A percentile compares a stretch with the other conserved stretches of the same genome.
Evolutionary conservation across 2,113 vertebrate genomes (phyloP).

Genomic region (Ophiodon elongatus): DNA sequence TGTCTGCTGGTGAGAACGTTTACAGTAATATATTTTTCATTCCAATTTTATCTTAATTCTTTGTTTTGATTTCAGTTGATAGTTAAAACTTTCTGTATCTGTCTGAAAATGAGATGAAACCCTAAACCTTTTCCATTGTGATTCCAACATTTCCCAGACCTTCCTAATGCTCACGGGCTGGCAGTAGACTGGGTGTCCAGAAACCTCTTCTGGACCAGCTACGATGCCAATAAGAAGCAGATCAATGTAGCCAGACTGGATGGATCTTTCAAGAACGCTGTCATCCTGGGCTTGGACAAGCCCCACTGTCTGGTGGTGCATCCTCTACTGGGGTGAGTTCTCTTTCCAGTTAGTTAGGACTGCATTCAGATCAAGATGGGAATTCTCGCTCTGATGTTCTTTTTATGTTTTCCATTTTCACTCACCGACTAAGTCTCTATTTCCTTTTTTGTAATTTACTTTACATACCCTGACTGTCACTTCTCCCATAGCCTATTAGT

Average conservation of each 20-base stretch:
- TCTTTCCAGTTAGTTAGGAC: neutral
- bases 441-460: neutral
- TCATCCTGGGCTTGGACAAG: constrained; percentile 95
- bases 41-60: neutral
- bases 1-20: constrained; percentile 78
- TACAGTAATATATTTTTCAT: accelerated
- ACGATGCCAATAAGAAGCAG: constrained; percentile 95
- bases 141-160: constrained; percentile 81
- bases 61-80: neutral
- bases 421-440: neutral
- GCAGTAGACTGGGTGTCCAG: constrained; percentile 98
- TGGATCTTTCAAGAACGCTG: constrained; percentile 96
- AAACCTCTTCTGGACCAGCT: constrained; percentile 98
- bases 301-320: constrained; percentile 94
- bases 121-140: neutral
- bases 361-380: neutral
- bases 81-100: neutral
- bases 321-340: constrained; percentile 89
- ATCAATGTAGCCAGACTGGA: constrained; percentile 96
- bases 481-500: neutral
- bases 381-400: neutral
- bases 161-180: constrained; percentile 94
- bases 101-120: neutral
- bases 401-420: constrained; percentile 10
- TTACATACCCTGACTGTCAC: neutral